Base-by-base conservation (phyloP, 2,888 invertebrate genomes). In the Leptothorax acervorum region DNA sequence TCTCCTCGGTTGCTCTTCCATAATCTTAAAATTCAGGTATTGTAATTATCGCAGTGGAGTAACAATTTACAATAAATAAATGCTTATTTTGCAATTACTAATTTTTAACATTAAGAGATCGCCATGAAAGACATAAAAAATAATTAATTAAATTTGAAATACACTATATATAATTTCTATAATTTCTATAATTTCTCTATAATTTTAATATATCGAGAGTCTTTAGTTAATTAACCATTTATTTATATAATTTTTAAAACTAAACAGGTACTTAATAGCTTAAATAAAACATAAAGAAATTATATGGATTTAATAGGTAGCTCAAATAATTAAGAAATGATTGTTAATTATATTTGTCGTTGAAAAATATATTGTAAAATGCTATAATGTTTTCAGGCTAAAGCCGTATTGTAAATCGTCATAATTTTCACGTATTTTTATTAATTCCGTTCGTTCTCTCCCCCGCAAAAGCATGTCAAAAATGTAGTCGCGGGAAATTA, bases 401-500 rank as follows among this genome's bases (percentile, higher is more conserved):
- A 63, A 8, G 2, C 2, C 8, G 9, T 31, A 28, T 15, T 18
- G 11, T 28, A 15, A 68, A 15, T 23, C n/a, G 35, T 57, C 55
- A 70, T 55, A 35, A 55, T 42, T 39, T 60, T 48, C 48, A 31
- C 35, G 48, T 23, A 23, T 35, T 73, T 53, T 11, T 60, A 60
- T 79, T 73, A 79, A 60, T 79, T 28, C 73, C 57, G 18, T 57
- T 79, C 57, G 53, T 60, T n/a, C 28, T 42, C 31, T 42, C 9
- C 12, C 8, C 48, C 48, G 48, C 28, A 42, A 48, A 71, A 48
- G 57, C 18, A 60, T 31, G 73, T 23, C 45, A 35, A 71, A 79
- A 71, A 60, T 79, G 48, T 60, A 73, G 73, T 79, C 48, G 71
- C 57, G 57, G 35, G 57, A 68, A 78, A 78, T 60, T 79, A 73